Percentiles rank a stretch among this genome's conserved stretches.
Conservation (phyloP, 2,797 vertebrate species). For the Aphelocoma californica region DNA sequence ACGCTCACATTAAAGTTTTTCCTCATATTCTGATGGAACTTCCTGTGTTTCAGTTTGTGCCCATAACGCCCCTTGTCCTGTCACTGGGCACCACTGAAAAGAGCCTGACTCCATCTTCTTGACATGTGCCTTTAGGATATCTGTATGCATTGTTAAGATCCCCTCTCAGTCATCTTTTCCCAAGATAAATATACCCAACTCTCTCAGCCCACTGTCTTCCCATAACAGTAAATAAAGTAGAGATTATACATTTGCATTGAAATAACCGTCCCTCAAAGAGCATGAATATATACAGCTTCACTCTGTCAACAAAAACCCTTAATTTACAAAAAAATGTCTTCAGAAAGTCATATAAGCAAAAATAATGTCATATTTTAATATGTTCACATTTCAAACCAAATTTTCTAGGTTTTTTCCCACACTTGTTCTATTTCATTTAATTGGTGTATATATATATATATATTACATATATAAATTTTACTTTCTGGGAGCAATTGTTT, state of each 20-base stretch:
- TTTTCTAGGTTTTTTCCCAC: background rate
- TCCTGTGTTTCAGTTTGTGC: background rate
- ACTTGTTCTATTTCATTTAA: background rate
- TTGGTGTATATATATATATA: background rate
- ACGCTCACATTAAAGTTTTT: background rate
- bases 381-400: background rate
- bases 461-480: background rate
- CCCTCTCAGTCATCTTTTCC: fast-evolving
- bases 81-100: background rate
- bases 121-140: background rate
- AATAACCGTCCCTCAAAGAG: background rate
- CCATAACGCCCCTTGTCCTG: background rate
- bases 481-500: background rate
- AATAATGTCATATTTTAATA: background rate
- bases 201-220: background rate
- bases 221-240: background rate
- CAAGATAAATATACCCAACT: background rate
- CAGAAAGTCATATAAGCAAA: background rate
- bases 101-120: background rate
- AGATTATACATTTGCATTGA: background rate
- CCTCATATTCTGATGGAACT: background rate
- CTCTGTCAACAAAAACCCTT: background rate
- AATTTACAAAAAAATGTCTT: background rate
- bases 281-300: background rate
- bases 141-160: too few relatives aligned